These are phyloP conservation scores for Melanotus villosus DNA, from an alignment of 2,888 invertebrate species.

Conservation along the genomic window DNA sequence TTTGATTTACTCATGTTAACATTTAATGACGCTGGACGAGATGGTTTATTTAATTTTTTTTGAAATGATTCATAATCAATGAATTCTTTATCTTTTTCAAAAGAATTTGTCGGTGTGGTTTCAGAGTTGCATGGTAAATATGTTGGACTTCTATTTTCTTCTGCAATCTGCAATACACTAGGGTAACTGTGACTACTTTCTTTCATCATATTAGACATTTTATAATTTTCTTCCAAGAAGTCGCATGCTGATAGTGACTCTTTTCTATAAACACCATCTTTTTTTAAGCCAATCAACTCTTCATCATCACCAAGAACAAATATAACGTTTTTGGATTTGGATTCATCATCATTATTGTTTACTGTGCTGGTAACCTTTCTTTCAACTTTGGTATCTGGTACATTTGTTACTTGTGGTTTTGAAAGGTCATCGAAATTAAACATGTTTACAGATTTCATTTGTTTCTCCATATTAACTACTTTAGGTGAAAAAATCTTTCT, in stretches of 20 bases:
- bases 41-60: not conserved
- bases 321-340: constrained; percentile 71
- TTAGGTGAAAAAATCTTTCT: constrained; percentile 48
- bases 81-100: not conserved
- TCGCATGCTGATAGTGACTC: not conserved
- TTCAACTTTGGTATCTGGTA: constrained; percentile 11
- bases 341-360: too few species aligned
- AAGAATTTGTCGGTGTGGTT: constrained; percentile 32
- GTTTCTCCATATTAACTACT: constrained; percentile 39
- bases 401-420: constrained; percentile 27
- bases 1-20: constrained; percentile 40
- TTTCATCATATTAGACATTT: not conserved
- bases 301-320: constrained; percentile 83
- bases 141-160: not conserved
- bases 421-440: constrained; percentile 5
- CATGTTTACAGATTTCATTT: constrained; percentile 36
- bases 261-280: constrained; percentile 29
- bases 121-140: constrained; percentile 4
- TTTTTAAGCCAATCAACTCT: constrained; percentile 76
- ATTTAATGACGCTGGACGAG: constrained; percentile 40
- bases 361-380: constrained; percentile 3
- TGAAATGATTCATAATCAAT: not conserved
- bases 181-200: not conserved
- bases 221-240: not conserved
- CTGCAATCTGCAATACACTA: not conserved